Evolutionary conservation across 2,888 invertebrate species (phyloP), one percentile per base, ranked within the genome.

Genomic region (Ernsta delagoae): DNA sequence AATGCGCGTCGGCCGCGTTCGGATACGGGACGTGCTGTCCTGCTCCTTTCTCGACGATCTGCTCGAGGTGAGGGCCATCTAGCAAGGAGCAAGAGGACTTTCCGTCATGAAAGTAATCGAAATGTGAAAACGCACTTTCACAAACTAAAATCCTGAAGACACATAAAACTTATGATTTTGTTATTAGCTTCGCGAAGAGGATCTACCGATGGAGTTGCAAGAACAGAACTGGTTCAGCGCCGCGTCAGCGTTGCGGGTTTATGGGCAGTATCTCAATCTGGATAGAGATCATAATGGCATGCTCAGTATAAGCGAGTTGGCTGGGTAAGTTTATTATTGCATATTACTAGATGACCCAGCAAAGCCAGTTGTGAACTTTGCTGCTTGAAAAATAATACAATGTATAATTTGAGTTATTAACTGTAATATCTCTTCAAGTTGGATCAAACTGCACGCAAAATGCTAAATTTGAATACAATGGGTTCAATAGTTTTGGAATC

Each of bases 231-330:
- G 97, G 98, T 98, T 98, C 86, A 98, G 98, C 43, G 97, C 97
- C 41, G 96, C 97, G 0, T 97, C 97, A 0, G 98, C 98, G 0
- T 91, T 98, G 12, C 94, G 97, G 54, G 98, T 99, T 1, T 99
- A 99, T 84, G 98, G 98, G 0, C 98, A 98, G 85, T 99, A 98
- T 85, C 94, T 99, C 53, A 98, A 98, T 87, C 92, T 99, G 72
- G 99, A 99, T 83, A 95, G 96, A 72, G 98, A 99, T 86, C 98
- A 98, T 78, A 99, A 99, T 86, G 98, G 99, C 34, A 98, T 99
- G 98, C 94, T 99, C 1, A 98, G 97, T 83, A 97, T 98, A 83
- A 95, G 96, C 67, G 99, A 99, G 87, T 89, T 99, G 59, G 96
- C 97, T 4, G 97, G 97, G 95, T 98, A 90, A 83, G 82, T 24